Evolutionary conservation across 2,888 invertebrate species (phyloP).

Genomic region (Tethea ocularis): DNA sequence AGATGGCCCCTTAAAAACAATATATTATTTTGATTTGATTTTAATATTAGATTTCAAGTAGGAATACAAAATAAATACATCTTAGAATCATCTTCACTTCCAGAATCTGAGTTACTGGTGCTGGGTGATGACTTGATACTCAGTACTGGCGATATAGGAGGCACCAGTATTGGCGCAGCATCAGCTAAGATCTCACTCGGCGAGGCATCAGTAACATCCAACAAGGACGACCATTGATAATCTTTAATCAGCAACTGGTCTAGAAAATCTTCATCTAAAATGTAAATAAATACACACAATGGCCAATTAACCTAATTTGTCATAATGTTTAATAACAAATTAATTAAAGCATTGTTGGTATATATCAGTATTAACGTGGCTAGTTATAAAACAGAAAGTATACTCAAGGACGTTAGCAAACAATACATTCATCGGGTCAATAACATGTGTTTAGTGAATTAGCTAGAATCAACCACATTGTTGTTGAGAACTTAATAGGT

Average conservation of each 20-base stretch:
- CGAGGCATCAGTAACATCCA: slow-evolving; percentile 74
- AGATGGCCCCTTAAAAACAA: too few relatives aligned
- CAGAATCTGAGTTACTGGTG: slow-evolving; percentile 73
- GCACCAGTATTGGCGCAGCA: slow-evolving; percentile 66
- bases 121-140: slow-evolving; percentile 69
- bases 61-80: slow-evolving; percentile 48
- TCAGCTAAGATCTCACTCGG: slow-evolving; percentile 79
- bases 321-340: slow-evolving; percentile 15
- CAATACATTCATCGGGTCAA: slow-evolving; percentile 49
- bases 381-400: slow-evolving; percentile 45
- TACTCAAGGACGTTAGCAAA: slow-evolving; percentile 54
- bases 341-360: background rate
- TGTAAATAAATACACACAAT: slow-evolving; percentile 1
- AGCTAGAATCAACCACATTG: slow-evolving; percentile 31
- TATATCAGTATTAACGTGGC: slow-evolving; percentile 3
- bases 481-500: slow-evolving; percentile 42
- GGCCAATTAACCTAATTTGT: slow-evolving; percentile 16
- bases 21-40: too few relatives aligned
- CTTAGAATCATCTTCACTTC: slow-evolving; percentile 79
- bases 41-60: too few relatives aligned
- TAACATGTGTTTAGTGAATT: slow-evolving; percentile 41
- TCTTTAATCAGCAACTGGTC: slow-evolving; percentile 70
- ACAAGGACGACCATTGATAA: slow-evolving; percentile 71
- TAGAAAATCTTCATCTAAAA: slow-evolving; percentile 72
- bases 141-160: slow-evolving; percentile 66